Conservation (phyloP, 2,888 invertebrate genomes). For the Apeira syringaria region DNA sequence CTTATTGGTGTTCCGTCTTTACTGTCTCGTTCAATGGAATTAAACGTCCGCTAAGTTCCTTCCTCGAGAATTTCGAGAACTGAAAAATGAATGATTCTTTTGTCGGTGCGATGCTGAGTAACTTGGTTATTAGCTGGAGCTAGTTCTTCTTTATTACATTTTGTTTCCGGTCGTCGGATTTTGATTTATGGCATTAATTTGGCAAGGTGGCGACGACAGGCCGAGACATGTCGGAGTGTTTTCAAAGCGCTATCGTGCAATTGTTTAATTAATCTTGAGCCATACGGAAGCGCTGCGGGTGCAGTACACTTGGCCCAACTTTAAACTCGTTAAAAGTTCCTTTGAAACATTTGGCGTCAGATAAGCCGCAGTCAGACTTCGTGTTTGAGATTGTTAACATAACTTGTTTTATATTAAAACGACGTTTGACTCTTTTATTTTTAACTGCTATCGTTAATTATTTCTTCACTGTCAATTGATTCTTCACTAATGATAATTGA, state of each 20-base stretch:
- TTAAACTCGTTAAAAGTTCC: constrained; percentile 84
- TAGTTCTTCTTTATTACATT: constrained; percentile 76
- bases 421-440: too few species aligned
- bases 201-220: constrained; percentile 81
- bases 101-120: constrained; percentile 41
- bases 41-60: constrained; percentile 20
- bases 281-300: constrained; percentile 70
- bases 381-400: constrained; percentile 78
- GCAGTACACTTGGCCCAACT: constrained; percentile 80
- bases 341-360: constrained; percentile 82
- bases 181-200: constrained; percentile 83
- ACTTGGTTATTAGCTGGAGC: constrained; percentile 51
- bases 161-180: constrained; percentile 74
- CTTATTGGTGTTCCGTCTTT: constrained; percentile 32
- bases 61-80: constrained; percentile 29
- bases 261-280: constrained; percentile 83
- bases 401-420: constrained; percentile 65
- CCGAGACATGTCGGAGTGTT: constrained; percentile 83
- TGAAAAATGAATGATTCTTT: constrained; percentile 58
- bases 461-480: too few species aligned
- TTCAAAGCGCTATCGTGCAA: constrained; percentile 81
- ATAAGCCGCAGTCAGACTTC: constrained; percentile 80
- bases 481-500: too few species aligned
- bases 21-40: constrained; percentile 33
- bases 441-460: too few species aligned